Conservation (phyloP, 2,113 vertebrate genomes). For the Oryzias melastigma region DNA sequence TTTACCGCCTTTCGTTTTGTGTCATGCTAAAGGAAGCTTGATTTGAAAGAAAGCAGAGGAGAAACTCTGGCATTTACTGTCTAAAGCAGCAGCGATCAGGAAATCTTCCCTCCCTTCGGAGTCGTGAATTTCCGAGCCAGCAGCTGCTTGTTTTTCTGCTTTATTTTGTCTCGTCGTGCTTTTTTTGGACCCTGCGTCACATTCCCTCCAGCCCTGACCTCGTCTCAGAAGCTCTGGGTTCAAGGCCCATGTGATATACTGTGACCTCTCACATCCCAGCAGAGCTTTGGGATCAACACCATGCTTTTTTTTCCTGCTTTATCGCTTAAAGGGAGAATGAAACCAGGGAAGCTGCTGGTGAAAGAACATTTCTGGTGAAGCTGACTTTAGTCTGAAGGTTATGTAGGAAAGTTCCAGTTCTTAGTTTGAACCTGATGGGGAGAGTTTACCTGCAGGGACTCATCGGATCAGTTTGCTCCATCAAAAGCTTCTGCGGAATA, state of each 20-base stretch:
- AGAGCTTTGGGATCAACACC: conserved; percentile 36
- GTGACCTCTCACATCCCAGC: conserved; percentile 51
- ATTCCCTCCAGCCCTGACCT: conserved; percentile 33
- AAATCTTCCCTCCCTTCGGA: not conserved
- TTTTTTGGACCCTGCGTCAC: conserved; percentile 11
- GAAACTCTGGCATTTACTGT: conserved; percentile 18
- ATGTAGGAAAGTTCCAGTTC: conserved; percentile 10
- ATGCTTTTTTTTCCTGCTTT: conserved; percentile 25
- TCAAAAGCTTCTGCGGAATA: not conserved
- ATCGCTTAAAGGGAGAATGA: conserved; percentile 23
- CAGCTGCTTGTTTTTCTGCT: conserved; percentile 20
- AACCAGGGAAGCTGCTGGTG: conserved; percentile 14
- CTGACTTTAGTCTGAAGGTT: conserved; percentile 12
- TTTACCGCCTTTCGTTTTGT: conserved; percentile 16
- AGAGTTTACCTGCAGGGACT: conserved; percentile 30
- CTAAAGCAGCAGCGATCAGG: too few species aligned
- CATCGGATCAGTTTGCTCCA: not conserved
- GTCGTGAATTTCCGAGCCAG: not conserved
- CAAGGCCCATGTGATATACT: conserved; percentile 44
- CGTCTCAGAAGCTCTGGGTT: conserved; percentile 2
- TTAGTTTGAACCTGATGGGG: conserved; percentile 20
- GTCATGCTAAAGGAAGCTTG: not conserved
- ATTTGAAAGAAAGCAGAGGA: conserved; percentile 7
- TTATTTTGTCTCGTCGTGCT: conserved; percentile 1
- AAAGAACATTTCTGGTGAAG: conserved; percentile 33